phyloP scores from a whole-genome alignment of 1,140 invertebrate genomes.

The Drosophila sproati region DNA sequence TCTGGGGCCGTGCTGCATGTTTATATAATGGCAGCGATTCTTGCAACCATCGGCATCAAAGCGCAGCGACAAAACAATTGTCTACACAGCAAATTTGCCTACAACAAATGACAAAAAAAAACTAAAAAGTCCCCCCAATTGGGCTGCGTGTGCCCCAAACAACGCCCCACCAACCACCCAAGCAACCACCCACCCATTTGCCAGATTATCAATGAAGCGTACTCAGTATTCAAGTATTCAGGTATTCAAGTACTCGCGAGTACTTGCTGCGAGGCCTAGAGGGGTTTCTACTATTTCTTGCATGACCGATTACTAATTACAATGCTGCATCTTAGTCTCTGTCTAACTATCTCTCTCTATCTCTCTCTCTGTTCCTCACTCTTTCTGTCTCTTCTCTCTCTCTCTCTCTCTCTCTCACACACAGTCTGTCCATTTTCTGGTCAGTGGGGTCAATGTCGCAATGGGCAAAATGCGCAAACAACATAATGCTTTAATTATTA shows the following conservation, averaged over 20 bases:
- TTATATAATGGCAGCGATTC: slow-evolving; percentile 77
- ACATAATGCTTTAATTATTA: not conserved
- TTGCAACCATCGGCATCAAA: slow-evolving; percentile 78
- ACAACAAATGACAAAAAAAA: slow-evolving; percentile 31
- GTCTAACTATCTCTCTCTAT: slow-evolving; percentile 29
- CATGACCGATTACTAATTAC: slow-evolving; percentile 83
- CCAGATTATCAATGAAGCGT: slow-evolving; percentile 70
- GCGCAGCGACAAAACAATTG: slow-evolving; percentile 82
- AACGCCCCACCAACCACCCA: slow-evolving; percentile 39
- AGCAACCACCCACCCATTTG: slow-evolving; percentile 22
- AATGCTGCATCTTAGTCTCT: slow-evolving; percentile 61
- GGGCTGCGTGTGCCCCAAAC: slow-evolving; percentile 71
- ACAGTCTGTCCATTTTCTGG: slow-evolving; percentile 3
- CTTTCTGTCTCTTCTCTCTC: slow-evolving; percentile 13
- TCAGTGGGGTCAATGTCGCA: slow-evolving; percentile 79
- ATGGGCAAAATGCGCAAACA: slow-evolving; percentile 44
- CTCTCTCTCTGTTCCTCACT: slow-evolving; percentile 9
- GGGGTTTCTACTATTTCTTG: slow-evolving; percentile 76
- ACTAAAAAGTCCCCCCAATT: slow-evolving; percentile 57
- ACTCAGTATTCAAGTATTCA: not conserved
- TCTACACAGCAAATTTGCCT: slow-evolving; percentile 60
- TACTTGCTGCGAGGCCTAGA: slow-evolving; percentile 30
- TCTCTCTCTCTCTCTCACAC: not conserved
- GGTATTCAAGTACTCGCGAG: not conserved
- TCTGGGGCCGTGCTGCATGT: slow-evolving; percentile 53